Percentiles rank a stretch among this genome's conserved stretches.
Evolutionary conservation across 2,888 invertebrate species (phyloP).

Genomic region (Protodeltote pygarga): DNA sequence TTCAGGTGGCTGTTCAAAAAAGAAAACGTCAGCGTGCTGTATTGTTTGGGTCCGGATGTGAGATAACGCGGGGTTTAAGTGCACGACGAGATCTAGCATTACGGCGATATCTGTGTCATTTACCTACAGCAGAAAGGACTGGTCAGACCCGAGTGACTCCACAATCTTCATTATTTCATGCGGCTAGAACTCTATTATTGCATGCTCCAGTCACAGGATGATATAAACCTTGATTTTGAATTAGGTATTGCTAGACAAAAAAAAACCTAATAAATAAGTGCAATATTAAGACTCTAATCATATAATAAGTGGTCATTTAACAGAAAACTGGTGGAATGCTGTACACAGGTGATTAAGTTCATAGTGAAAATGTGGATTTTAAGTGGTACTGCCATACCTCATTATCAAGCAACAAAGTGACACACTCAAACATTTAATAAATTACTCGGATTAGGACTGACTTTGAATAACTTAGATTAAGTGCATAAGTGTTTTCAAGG

Average conservation of each 20-base stretch:
- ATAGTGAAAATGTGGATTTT: constrained; percentile 48
- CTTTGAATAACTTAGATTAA: constrained; percentile 35
- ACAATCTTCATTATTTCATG: constrained; percentile 83
- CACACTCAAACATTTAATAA: constrained; percentile 29
- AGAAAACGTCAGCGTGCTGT: constrained; percentile 88
- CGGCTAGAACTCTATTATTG: constrained; percentile 84
- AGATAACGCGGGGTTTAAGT: constrained; percentile 92
- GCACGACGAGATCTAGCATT: constrained; percentile 93
- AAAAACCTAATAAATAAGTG: constrained; percentile 40
- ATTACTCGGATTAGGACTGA: constrained; percentile 33
- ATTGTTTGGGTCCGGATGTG: constrained; percentile 91
- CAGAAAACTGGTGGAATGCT: constrained; percentile 35
- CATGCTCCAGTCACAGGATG: constrained; percentile 77
- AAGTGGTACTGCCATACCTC: constrained; percentile 37
- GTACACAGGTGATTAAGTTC: constrained; percentile 26
- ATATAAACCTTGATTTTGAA: constrained; percentile 53
- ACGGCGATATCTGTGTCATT: constrained; percentile 89
- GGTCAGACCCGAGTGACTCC: constrained; percentile 78
- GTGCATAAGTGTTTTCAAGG: constrained; percentile 42
- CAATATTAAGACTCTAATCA: constrained; percentile 38
- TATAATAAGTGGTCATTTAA: constrained; percentile 34
- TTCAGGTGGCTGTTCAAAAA: constrained; percentile 88
- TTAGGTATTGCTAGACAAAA: constrained; percentile 26
- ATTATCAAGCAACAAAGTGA: constrained; percentile 35
- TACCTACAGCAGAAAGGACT: constrained; percentile 88